Evolutionary conservation across 2,888 invertebrate genomes (phyloP).

Genomic region (Metalampra italica): DNA sequence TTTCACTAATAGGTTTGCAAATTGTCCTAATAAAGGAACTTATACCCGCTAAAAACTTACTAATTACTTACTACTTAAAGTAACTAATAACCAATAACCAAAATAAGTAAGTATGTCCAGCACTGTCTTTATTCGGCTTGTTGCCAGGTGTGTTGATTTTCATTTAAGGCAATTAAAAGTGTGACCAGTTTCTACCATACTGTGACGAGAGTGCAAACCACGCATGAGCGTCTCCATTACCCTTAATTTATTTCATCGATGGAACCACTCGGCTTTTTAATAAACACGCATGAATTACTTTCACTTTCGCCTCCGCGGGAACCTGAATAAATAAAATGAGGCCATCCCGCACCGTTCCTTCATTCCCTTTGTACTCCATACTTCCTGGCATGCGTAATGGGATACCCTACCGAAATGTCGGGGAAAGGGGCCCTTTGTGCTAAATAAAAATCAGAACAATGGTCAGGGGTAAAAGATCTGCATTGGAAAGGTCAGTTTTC

Average conservation of each 20-base stretch:
- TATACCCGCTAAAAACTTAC: too few species aligned
- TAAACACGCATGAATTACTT: conserved; percentile 71
- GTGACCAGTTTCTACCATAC: too few species aligned
- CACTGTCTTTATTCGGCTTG: too few species aligned
- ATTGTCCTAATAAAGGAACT: too few species aligned
- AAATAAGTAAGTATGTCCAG: too few species aligned
- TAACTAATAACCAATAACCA: too few species aligned
- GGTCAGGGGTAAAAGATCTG: conserved; percentile 30
- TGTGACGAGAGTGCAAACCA: too few species aligned
- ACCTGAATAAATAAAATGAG: conserved; percentile 70
- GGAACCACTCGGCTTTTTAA: conserved; percentile 41
- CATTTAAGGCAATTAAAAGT: too few species aligned
- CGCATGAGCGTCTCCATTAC: neutral
- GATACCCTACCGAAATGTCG: conserved; percentile 60
- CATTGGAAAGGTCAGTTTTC: conserved; percentile 25
- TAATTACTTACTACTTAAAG: too few species aligned
- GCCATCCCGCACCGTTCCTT: conserved; percentile 57
- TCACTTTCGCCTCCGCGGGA: conserved; percentile 43
- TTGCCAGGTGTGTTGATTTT: too few species aligned
- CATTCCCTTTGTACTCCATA: conserved; percentile 59
- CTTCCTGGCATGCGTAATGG: conserved; percentile 68
- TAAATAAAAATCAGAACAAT: conserved; percentile 60
- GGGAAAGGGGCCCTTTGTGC: conserved; percentile 54
- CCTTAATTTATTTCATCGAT: conserved; percentile 17
- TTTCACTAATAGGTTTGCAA: too few species aligned